Percentiles rank a stretch among this genome's conserved stretches.
Evolutionary conservation across 2,797 vertebrate species (phyloP).

Genomic region (Amphiprion clarkii): DNA sequence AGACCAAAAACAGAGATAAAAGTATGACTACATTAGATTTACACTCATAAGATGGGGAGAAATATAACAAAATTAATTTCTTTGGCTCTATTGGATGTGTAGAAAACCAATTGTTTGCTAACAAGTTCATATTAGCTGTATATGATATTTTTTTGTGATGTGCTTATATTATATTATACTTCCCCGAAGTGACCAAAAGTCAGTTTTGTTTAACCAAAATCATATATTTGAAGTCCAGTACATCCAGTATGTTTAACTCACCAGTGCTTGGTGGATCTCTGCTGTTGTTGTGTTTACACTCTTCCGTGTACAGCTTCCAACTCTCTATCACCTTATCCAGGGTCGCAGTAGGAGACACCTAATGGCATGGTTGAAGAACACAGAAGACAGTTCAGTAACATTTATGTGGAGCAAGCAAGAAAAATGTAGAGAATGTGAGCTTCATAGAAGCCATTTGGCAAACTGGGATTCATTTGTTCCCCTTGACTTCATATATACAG

Average conservation of each 20-base stretch:
- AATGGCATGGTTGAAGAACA: constrained; percentile 11
- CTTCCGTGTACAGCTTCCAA: constrained; percentile 90
- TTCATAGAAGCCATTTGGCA: constrained; percentile 8
- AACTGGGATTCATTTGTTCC: constrained; percentile 38
- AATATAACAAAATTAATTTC: no score
- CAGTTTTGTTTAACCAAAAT: background rate
- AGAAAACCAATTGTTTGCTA: no score
- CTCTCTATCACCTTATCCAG: constrained; percentile 87
- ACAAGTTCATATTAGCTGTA: no score
- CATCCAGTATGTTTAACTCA: constrained; percentile 64
- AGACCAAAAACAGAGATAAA: no score
- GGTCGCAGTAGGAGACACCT: constrained; percentile 86
- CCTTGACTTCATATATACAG: constrained; percentile 27
- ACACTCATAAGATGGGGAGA: no score
- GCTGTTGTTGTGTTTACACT: constrained; percentile 91
- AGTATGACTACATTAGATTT: no score
- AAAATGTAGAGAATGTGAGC: constrained; percentile 10
- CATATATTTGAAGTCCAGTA: no score
- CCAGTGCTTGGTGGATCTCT: constrained; percentile 83
- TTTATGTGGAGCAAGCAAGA: background rate
- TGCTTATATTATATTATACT: no score
- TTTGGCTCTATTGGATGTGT: no score
- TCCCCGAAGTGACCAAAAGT: background rate
- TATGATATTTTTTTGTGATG: no score
- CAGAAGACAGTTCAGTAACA: background rate